Base-by-base conservation (phyloP, 1,140 invertebrate species). In the Drosophila punjabiensis region DNA sequence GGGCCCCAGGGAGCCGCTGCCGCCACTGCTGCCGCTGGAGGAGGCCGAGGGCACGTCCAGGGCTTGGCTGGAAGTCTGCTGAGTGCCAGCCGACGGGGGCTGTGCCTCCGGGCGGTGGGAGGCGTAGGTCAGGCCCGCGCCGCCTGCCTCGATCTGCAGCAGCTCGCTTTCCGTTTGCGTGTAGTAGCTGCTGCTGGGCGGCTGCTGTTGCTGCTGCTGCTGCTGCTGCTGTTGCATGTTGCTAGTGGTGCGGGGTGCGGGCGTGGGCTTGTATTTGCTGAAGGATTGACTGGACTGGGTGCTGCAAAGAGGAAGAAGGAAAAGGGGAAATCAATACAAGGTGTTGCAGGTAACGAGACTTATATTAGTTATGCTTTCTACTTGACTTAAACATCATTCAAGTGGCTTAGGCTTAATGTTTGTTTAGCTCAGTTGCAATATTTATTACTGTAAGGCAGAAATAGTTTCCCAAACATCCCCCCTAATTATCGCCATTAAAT, bases 101-200 rank as follows among this genome's bases (percentile, higher is more conserved):
- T 69, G 75, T 39, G 55, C 35, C 35, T 58, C 37, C 48, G 76
- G 59, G 30, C 69, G 63, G 39, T 66, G 47, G 59, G 69, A 64
- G 48, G 80, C 33, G 68, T 82, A 52, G 75, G 76, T 63, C 16
- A 79, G 76, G 20, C 66, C 71, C 4, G 66, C 77, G 13, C 91
- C 91, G 33, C 89, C 77, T 24, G 91, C 91, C 69, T 92, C 91
- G 35, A 92, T 70, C 65, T 92, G 91, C 64, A 92, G 67, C 71
- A 92, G 50, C 65, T 92, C 92, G 64, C 92, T 93, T 60, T 93
- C 91, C 39, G 92, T 93, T 68, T 93, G 92, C 32, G 92, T 93
- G 62, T 92, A 93, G 61, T 92, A 93, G 59, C 90, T 92, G 86
- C 85, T 92, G 79, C 75, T 69, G 35, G 89, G 86, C 50, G 83